These are phyloP conservation scores for Hippopotamyrus pictus DNA, from an alignment of 2,797 vertebrate genomes.

Conservation along the genomic window DNA sequence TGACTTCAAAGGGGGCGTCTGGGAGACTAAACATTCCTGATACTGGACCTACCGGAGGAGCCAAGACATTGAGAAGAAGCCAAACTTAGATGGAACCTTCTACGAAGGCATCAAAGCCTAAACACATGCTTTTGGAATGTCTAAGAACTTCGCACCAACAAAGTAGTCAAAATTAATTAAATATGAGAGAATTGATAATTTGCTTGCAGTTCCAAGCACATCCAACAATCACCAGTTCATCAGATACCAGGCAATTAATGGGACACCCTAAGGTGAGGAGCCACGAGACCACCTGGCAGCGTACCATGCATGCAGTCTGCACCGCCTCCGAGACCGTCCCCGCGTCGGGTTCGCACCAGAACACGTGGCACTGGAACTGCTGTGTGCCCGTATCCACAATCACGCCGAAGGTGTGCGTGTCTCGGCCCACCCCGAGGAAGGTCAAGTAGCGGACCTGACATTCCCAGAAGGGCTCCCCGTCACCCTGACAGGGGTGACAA, in stretches of 20 bases:
- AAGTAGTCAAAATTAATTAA: background rate
- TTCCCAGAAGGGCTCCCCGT: slow-evolving; percentile 75
- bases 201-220: background rate
- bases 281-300: slow-evolving; percentile 13
- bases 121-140: background rate
- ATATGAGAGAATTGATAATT: background rate
- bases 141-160: background rate
- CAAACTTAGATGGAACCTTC: background rate
- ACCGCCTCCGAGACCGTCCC: slow-evolving; percentile 83
- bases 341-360: slow-evolving; percentile 91
- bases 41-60: slow-evolving; percentile 75
- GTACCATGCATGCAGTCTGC: slow-evolving; percentile 91
- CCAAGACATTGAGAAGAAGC: background rate
- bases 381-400: slow-evolving; percentile 79
- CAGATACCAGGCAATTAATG: background rate
- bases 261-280: background rate
- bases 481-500: slow-evolving; percentile 44
- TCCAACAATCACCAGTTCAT: background rate
- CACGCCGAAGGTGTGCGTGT: slow-evolving; percentile 83
- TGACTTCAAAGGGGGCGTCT: slow-evolving; percentile 70
- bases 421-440: slow-evolving; percentile 86
- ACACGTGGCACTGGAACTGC: slow-evolving; percentile 80
- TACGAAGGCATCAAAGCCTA: background rate
- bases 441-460: slow-evolving; percentile 85
- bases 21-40: slow-evolving; percentile 87